Base-by-base conservation (phyloP, 2,888 invertebrate genomes). In the Phortica magna region DNA sequence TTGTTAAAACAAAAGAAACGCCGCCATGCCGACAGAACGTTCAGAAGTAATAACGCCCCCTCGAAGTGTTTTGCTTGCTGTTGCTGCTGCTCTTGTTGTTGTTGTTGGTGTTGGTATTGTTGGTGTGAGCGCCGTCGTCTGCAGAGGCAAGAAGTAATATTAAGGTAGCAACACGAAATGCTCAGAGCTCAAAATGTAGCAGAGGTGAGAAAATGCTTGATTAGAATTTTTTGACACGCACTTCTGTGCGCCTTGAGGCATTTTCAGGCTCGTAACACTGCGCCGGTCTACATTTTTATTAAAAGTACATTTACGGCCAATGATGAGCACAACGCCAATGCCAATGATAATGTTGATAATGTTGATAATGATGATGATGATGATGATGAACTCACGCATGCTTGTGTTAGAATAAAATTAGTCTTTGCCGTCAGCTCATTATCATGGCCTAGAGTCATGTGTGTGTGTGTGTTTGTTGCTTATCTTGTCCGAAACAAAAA, bases 21-120 rank as follows among this genome's bases (percentile, higher is more conserved):
- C 80, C 79, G 79, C 80, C 76, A 81, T 80, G 88, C 87, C 89
- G 90, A 90, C 89, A 90, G 88, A 90, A 85, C 90, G 85, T 90
- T 90, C 89, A 89, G 83, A 85, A 87, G 76, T 80, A 83, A 83
- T 83, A 88, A 89, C 90, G 90, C 89, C 90, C 88, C 83, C 88
- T 76, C 55, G 55, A 65, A 55, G 64, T 67, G 41, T 67, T 70
- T 19, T 17, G 53, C 59, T 61, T 43, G 3, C 19, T 61, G 19
- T 2, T 61, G 22, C 7, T 22, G 61, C 4, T 19, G 59, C 31
- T 31, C 2, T 3, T 31, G 31, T 31, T 31, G 31, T 31, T 31
- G 31, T 31, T 31, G 31, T 31, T 31, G 31, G 2, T 31, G 31
- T 31, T 31, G 31, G 2, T 31, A 31, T 2, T 31, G 31, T 31